Percentiles rank a stretch among this genome's conserved stretches.
phyloP scores from a whole-genome alignment of 2,113 vertebrate species.

The Onychostoma macrolepis region DNA sequence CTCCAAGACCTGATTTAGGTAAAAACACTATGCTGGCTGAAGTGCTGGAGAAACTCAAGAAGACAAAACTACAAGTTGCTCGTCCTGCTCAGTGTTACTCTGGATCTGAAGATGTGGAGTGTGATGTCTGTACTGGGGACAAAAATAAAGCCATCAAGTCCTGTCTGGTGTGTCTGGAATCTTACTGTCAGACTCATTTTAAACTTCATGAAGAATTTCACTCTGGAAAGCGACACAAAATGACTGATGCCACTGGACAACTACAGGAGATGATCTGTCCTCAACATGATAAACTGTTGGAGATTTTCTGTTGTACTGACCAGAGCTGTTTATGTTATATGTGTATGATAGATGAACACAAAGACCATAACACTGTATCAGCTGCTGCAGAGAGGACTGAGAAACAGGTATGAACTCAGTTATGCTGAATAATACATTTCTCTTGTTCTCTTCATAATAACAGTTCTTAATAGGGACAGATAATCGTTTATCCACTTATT shows the following conservation, averaged over 20 bases:
- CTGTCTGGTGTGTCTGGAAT: conserved; percentile 4
- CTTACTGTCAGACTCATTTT: background rate
- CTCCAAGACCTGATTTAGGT: conserved; percentile 3
- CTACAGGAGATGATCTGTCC: background rate
- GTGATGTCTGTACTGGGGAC: background rate
- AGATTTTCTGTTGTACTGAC: background rate
- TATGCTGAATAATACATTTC: background rate
- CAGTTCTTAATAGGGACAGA: conserved; percentile 39
- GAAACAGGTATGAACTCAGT: background rate
- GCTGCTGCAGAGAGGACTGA: background rate
- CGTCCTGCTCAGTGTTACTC: background rate
- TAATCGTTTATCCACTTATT: background rate
- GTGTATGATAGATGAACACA: background rate
- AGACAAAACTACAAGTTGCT: background rate
- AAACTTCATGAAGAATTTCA: background rate
- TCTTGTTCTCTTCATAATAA: background rate
- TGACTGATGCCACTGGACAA: background rate
- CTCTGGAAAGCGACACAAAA: background rate
- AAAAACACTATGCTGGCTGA: background rate
- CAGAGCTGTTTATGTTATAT: background rate
- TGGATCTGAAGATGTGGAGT: background rate
- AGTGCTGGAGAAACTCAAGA: background rate
- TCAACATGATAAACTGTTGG: background rate
- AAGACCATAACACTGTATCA: background rate
- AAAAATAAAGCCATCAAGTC: background rate